Conservation (phyloP, 2,888 invertebrate species). For the Calameuta pallipes region DNA sequence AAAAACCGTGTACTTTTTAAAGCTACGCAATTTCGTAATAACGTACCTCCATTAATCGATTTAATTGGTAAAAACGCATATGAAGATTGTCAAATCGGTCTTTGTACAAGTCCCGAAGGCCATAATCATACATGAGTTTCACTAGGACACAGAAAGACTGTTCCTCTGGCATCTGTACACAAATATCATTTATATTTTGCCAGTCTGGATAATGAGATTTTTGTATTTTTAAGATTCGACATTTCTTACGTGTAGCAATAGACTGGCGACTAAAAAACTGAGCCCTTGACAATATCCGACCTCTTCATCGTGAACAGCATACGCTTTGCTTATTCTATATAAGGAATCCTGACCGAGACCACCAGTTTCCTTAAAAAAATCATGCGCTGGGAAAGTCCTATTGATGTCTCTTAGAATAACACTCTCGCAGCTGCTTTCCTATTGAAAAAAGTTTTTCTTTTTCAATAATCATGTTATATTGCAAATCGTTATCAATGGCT, state of each 20-base stretch:
- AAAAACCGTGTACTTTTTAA: background rate
- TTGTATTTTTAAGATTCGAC: background rate
- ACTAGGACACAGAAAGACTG: constrained; percentile 98
- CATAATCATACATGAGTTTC: constrained; percentile 97
- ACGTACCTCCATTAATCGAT: constrained; percentile 87
- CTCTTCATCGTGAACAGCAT: constrained; percentile 96
- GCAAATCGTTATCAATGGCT: background rate
- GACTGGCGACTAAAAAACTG: constrained; percentile 96
- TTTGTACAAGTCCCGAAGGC: constrained; percentile 93
- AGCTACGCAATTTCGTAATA: background rate
- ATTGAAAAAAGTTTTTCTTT: constrained; percentile 25
- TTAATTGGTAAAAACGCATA: constrained; percentile 93
- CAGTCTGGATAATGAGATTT: background rate
- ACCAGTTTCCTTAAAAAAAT: constrained; percentile 95
- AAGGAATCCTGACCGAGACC: constrained; percentile 96
- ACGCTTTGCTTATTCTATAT: constrained; percentile 95
- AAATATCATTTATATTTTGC: constrained; percentile 19
- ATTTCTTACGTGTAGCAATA: constrained; percentile 89
- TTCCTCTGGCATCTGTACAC: constrained; percentile 96
- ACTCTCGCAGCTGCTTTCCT: constrained; percentile 95
- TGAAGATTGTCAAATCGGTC: constrained; percentile 97
- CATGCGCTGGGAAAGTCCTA: constrained; percentile 98
- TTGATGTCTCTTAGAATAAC: constrained; percentile 97
- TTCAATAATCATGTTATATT: background rate
- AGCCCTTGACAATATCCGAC: constrained; percentile 99